Evolutionary conservation across 30 jellyfish, hydroid and myxozoan genomes (phyloP).

Genomic region (Cassiopea andromeda): DNA sequence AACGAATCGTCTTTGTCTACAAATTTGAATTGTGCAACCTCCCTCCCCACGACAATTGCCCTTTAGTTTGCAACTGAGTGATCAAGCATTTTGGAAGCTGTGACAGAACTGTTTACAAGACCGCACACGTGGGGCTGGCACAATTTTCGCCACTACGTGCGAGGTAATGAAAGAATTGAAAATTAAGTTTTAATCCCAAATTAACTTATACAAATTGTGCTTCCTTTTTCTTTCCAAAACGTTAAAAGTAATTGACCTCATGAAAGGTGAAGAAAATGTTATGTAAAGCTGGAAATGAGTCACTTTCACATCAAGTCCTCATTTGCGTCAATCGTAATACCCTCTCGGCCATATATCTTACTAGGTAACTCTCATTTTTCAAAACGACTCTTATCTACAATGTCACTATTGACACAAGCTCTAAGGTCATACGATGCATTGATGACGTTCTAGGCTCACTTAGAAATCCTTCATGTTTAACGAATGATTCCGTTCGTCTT

Average conservation of each 20-base stretch:
- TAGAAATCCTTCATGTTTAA: neutral
- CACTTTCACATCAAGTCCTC: neutral
- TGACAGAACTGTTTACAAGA: no score
- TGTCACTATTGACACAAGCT: neutral
- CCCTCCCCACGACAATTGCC: no score
- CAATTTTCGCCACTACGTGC: no score
- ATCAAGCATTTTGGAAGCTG: no score
- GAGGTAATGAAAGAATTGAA: neutral
- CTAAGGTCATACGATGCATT: neutral
- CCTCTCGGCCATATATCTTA: neutral
- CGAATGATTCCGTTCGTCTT: neutral
- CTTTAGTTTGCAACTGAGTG: no score
- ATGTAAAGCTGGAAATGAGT: constrained; percentile 5
- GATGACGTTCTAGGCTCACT: neutral
- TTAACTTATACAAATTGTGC: neutral
- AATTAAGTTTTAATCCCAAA: neutral
- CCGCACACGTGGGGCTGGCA: neutral
- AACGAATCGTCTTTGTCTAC: no score
- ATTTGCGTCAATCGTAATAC: neutral
- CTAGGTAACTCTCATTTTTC: neutral
- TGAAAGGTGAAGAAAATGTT: neutral
- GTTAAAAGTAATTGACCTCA: neutral
- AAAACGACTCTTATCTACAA: neutral
- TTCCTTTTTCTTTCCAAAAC: neutral
- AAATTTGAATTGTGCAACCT: no score